These are phyloP conservation scores for Polydrusus pterygomalis DNA, from an alignment of 2,888 invertebrate genomes.

Conservation along the genomic window DNA sequence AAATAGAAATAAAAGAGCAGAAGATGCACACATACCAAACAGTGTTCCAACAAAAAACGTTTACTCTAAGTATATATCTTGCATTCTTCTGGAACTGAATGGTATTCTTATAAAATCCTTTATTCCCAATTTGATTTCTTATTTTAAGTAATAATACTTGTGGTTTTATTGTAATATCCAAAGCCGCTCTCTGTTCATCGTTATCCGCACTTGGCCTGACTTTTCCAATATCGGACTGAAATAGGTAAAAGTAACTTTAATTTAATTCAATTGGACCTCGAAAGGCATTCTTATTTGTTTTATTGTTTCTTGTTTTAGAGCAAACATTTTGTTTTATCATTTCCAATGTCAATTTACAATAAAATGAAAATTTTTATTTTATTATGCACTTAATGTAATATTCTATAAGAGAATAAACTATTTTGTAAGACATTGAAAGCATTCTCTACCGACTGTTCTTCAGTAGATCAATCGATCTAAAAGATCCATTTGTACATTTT, in stretches of 20 bases:
- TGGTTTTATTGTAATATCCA: not conserved
- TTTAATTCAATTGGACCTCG: not conserved
- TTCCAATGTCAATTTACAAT: too few species aligned
- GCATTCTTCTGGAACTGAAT: not conserved
- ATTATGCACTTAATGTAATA: too few species aligned
- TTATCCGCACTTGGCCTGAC: conserved; percentile 11
- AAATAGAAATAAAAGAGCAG: too few species aligned
- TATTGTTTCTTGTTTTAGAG: not conserved
- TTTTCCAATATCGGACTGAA: conserved; percentile 4
- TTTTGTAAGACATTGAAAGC: too few species aligned
- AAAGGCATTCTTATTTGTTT: not conserved
- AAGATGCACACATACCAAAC: too few species aligned
- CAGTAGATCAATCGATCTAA: too few species aligned
- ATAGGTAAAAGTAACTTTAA: not conserved
- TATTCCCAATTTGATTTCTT: not conserved
- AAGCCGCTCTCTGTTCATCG: not conserved
- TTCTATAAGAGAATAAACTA: too few species aligned
- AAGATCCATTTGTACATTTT: too few species aligned
- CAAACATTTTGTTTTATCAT: not conserved
- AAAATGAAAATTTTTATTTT: too few species aligned
- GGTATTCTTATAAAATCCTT: not conserved
- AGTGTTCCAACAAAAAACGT: too few species aligned
- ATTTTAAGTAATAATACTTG: not conserved
- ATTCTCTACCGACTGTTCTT: too few species aligned
- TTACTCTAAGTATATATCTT: too few species aligned